phyloP scores from a whole-genome alignment of 2,888 invertebrate species.

The Rhamphomyia laevipes region DNA sequence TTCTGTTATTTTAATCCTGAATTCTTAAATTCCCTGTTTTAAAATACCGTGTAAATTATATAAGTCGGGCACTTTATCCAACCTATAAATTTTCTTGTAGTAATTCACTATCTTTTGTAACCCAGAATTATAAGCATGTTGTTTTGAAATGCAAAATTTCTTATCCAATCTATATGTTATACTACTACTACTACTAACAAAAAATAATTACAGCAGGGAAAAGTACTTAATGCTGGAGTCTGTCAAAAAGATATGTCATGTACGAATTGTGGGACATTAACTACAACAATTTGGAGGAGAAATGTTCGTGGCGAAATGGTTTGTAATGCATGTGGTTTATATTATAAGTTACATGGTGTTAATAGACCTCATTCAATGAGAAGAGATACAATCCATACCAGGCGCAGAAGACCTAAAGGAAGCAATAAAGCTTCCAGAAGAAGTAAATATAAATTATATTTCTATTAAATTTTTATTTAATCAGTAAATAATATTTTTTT shows the following conservation, averaged over 20 bases:
- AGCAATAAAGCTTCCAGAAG: conserved; percentile 48
- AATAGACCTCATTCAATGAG: conserved; percentile 91
- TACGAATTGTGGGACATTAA: conserved; percentile 94
- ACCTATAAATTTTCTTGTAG: no score
- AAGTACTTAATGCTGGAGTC: no score
- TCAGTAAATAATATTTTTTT: not conserved
- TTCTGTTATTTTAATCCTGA: no score
- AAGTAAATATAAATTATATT: conserved; percentile 29
- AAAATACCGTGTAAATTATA: no score
- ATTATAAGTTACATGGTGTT: conserved; percentile 92
- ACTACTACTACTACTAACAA: no score
- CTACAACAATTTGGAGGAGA: conserved; percentile 94
- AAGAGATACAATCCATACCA: conserved; percentile 90
- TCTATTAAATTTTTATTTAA: not conserved
- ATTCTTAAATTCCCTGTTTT: no score
- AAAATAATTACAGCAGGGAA: no score
- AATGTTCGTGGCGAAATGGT: conserved; percentile 96
- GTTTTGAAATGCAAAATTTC: no score
- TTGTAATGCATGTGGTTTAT: conserved; percentile 96
- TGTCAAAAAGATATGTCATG: conserved; percentile 68
- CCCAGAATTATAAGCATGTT: no score
- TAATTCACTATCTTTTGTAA: no score
- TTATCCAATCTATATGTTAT: no score
- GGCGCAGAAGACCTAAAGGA: conserved; percentile 76
- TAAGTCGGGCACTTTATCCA: no score